Evolutionary conservation across 2,113 vertebrate genomes (phyloP).

Genomic region (Stigmatopora nigra): DNA sequence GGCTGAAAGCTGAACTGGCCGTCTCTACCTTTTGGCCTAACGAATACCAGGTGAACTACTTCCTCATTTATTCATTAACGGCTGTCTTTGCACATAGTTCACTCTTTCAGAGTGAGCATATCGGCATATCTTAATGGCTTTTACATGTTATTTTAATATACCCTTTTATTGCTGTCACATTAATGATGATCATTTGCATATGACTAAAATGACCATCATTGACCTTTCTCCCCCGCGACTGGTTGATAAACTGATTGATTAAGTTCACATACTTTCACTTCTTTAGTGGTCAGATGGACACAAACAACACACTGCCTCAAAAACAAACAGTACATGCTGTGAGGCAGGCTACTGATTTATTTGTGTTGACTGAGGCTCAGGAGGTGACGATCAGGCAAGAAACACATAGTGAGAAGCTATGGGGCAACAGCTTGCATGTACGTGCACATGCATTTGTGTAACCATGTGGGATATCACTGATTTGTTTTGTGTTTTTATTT

Average conservation of each 20-base stretch:
- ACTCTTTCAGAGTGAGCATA: neutral
- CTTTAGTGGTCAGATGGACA: constrained; percentile 8
- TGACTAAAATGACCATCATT: neutral
- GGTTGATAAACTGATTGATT: neutral
- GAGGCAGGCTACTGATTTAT: constrained; percentile 56
- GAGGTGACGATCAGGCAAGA: constrained; percentile 53
- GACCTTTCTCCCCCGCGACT: neutral
- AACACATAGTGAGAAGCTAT: constrained; percentile 16
- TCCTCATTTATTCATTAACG: neutral
- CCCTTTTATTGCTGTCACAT: neutral
- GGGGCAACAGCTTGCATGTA: neutral
- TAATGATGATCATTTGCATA: neutral
- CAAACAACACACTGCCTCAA: constrained; percentile 9
- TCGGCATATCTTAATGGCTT: neutral
- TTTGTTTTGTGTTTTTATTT: constrained; percentile 7
- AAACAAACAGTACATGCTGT: constrained; percentile 26
- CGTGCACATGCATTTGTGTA: constrained; percentile 9
- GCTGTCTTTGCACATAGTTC: neutral
- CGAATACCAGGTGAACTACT: constrained; percentile 86
- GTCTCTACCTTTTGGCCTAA: constrained; percentile 99
- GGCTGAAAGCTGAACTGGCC: constrained; percentile 88
- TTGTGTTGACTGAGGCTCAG: constrained; percentile 62
- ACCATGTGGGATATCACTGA: constrained; percentile 1
- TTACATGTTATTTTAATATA: neutral
- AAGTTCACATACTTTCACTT: neutral